Evolutionary conservation across 1,140 invertebrate genomes (phyloP).

Genomic region (Hermetia illucens): DNA sequence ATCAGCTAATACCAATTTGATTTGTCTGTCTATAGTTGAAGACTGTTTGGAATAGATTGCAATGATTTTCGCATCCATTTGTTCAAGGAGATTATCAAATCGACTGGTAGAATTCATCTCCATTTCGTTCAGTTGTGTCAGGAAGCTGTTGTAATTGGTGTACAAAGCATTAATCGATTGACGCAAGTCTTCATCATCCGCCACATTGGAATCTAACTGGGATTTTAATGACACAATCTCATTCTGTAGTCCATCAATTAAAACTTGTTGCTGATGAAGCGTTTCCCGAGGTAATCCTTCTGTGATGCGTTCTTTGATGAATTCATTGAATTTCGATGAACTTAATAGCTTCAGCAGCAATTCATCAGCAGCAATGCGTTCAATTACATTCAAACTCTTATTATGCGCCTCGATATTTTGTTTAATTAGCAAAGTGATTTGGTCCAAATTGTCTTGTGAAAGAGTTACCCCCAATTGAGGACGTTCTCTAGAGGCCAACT

Average conservation of each 20-base stretch:
- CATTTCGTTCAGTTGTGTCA: conserved; percentile 17
- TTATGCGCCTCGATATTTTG: conserved; percentile 16
- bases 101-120: conserved; percentile 19
- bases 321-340: conserved; percentile 11
- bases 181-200: conserved; percentile 25
- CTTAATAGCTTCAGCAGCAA: conserved; percentile 15
- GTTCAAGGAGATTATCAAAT: conserved; percentile 16
- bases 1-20: conserved; percentile 23
- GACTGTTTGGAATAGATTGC: conserved; percentile 19
- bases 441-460: conserved; percentile 24
- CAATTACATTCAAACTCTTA: conserved; percentile 24
- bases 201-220: conserved; percentile 23
- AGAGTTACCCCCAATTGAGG: conserved; percentile 9
- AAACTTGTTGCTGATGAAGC: conserved; percentile 12
- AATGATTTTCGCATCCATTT: conserved; percentile 21
- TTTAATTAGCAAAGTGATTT: conserved; percentile 25
- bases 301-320: conserved; percentile 14
- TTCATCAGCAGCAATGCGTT: conserved; percentile 17
- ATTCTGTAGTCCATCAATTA: conserved; percentile 27
- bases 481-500: no score
- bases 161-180: conserved; percentile 18
- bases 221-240: conserved; percentile 32
- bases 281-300: not conserved
- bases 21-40: conserved; percentile 20
- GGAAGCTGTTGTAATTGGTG: conserved; percentile 16